phyloP scores from a whole-genome alignment of 2,888 invertebrate genomes.

The Metopia argyrocephala region DNA sequence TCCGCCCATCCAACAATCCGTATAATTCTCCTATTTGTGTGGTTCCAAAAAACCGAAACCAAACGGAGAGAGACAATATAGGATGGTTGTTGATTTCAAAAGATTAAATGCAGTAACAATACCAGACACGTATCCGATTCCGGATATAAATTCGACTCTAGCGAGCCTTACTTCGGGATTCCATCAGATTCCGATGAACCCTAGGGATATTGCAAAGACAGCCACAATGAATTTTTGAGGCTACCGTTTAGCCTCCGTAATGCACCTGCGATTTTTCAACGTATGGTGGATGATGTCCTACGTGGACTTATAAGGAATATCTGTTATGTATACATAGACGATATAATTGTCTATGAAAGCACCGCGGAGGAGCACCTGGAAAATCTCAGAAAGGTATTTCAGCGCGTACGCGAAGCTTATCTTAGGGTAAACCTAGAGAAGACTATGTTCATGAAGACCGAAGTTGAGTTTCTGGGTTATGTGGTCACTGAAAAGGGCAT shows the following conservation, averaged over 20 bases:
- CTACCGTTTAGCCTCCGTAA: no score
- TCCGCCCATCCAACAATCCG: slow-evolving; percentile 68
- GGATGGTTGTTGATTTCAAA: slow-evolving; percentile 65
- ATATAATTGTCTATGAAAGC: no score
- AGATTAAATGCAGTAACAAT: slow-evolving; percentile 64
- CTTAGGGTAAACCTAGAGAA: slow-evolving; percentile 53
- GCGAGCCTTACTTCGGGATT: slow-evolving; percentile 57
- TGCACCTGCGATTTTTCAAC: no score
- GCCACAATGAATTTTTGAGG: no score
- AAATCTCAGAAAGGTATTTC: slow-evolving; percentile 49
- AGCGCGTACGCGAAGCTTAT: neutral
- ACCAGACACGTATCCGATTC: slow-evolving; percentile 59
- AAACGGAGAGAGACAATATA: slow-evolving; percentile 58
- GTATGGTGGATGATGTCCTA: no score
- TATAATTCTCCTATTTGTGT: slow-evolving; percentile 68
- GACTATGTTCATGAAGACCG: slow-evolving; percentile 54
- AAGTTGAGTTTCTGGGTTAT: no score
- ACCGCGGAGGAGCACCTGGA: no score
- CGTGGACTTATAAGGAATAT: no score
- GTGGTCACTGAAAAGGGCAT: no score
- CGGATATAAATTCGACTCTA: slow-evolving; percentile 60
- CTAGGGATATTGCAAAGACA: slow-evolving; percentile 56
- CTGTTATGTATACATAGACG: no score
- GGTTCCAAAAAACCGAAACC: slow-evolving; percentile 63
- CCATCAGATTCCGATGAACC: slow-evolving; percentile 66